Conservation (phyloP, 1,140 invertebrate species). For the Pararge aegeria region DNA sequence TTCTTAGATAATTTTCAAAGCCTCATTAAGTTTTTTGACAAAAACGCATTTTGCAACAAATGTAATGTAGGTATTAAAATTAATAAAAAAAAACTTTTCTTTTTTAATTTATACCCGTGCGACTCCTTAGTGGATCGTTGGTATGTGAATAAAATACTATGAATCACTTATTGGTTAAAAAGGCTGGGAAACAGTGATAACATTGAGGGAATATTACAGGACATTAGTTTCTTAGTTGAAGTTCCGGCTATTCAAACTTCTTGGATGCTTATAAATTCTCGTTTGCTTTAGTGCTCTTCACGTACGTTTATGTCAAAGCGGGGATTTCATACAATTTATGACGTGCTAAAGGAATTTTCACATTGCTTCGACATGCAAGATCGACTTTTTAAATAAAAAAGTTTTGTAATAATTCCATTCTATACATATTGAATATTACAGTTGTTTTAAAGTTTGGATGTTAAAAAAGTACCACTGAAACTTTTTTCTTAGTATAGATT, state of each 20-base stretch:
- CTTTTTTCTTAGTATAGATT: no score
- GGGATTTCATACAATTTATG: background rate
- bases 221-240: background rate
- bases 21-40: no score
- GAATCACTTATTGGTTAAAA: background rate
- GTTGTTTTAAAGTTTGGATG: no score
- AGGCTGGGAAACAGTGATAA: conserved; percentile 2
- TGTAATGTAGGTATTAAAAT: no score
- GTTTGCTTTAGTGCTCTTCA: background rate
- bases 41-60: no score
- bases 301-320: background rate
- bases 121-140: no score
- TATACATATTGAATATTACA: no score
- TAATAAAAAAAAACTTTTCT: no score
- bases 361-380: background rate
- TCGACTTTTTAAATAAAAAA: background rate
- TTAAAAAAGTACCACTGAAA: no score
- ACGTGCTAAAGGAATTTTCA: background rate
- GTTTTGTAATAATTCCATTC: no score
- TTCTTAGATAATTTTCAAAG: no score
- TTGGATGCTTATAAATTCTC: conserved; percentile 10
- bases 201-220: background rate
- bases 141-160: background rate
- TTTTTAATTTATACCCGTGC: no score
- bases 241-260: conserved; percentile 1